Base-by-base conservation (phyloP, 2,113 vertebrate genomes). In the Brachirus orientalis region DNA sequence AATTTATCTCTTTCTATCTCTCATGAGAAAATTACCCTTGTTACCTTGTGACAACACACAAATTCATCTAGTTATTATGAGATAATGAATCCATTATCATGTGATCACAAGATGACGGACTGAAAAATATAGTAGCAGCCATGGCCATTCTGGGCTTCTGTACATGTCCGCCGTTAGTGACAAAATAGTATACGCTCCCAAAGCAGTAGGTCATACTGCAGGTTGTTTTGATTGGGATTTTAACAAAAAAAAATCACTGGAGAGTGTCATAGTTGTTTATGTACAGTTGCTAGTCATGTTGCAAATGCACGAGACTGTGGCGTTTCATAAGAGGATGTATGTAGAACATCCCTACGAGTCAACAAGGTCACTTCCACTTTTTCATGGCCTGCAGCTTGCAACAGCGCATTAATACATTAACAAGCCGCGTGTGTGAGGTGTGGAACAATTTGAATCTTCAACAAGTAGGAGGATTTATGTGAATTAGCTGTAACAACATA, bases 311-410 rank as follows among this genome's bases (percentile, higher is more conserved):
- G 80, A 86, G 73, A 80, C 54, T 81, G 80, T 69, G 65, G 36
- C 35, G 69, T 92, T 91, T 86, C 85, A 88, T 84, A 92, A 93
- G 90, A 90, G 92, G 91, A 93, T 90, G 86, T 92, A 90, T 70
- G 86, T 72, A 64, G 82, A 18, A 79, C 73, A 64, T 83, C 84
- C 83, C 71, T 72, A 43, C 67, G 67, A 83, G 84, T 93, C 90
- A 92, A 92, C 85, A 90, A 75, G 77, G 77, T 84, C 84, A 89
- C 89, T 93, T 93, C 91, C 92, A 92, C 91, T 87, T 92, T 91
- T 91, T 86, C 51, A 70, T 14, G 53, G 68, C 51, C 81, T 78
- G 59, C 74, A 69, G 66, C 68, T 86, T 71, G 45, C 67, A 83
- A 63, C 71, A 83, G 13, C n/a, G n/a, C n/a, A n/a, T n/a, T 65